Evolutionary conservation across 2,113 vertebrate genomes (phyloP).

Genomic region (Scortum barcoo): DNA sequence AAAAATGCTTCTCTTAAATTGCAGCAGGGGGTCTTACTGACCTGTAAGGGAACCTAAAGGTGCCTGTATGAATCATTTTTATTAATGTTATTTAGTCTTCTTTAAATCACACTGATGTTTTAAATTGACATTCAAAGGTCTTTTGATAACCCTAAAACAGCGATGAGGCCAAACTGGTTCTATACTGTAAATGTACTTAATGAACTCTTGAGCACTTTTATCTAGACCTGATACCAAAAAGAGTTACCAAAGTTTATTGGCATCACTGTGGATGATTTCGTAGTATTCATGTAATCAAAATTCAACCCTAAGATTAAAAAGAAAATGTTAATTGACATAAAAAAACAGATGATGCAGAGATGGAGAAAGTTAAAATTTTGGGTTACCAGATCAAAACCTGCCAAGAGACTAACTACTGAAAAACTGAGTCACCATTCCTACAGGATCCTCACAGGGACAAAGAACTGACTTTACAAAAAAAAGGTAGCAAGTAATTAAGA

Average conservation of each 20-base stretch:
- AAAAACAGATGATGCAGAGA: too few relatives aligned
- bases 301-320: neutral
- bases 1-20: slow-evolving; percentile 14
- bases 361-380: too few relatives aligned
- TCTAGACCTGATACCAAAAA: neutral
- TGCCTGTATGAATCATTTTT: neutral
- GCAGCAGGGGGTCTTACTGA: neutral
- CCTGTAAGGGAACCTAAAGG: neutral
- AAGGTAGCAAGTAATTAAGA: neutral
- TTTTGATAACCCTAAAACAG: neutral
- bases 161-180: neutral
- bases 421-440: neutral
- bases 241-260: neutral
- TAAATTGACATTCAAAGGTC: neutral
- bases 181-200: too few relatives aligned
- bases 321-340: neutral
- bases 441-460: neutral
- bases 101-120: neutral
- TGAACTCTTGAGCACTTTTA: slow-evolving; percentile 1
- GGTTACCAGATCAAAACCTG: neutral
- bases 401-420: neutral
- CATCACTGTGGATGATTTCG: neutral
- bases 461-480: neutral
- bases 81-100: neutral
- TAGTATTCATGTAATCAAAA: neutral